Base-by-base conservation (phyloP, 30 jellyfish, hydroid and myxozoan species). In the Nemopilema nomurai region DNA sequence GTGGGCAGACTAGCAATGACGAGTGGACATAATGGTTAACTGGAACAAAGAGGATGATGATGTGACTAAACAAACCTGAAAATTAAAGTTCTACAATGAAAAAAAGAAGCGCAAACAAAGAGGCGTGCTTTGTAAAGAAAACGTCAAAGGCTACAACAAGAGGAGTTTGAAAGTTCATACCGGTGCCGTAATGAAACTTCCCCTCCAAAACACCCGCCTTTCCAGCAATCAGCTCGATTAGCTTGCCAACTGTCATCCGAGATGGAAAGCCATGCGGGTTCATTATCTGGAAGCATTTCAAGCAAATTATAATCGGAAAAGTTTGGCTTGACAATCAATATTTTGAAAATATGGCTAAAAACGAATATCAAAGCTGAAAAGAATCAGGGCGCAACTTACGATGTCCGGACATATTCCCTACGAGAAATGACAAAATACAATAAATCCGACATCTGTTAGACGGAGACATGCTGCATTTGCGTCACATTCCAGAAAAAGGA, bases 181-280 rank as follows among this genome's bases (percentile, higher is more conserved):
- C 99, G 28, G 99, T 96, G 73, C 99, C 99, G 71, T 96, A 92
- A 66, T 90, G 98, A 84, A 96, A 90, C 82, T 96, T 87, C 19
- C 99, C 99, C 82, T 91, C 98, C 92, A 90, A 71, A 18, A 96
- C 98, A 20, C 99, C 99, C 1, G 99, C 98, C 74, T 96, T 96
- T 4, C 99, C 99, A 64, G 99, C 97, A 25, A 96, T 75, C 74
- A 96, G 81, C 79, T 96, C 99, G 49, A 96, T 96, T 66, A 96
- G 77, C 69, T 96, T 96, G 22, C 99, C 99, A 75, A 96, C 99
- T 8, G 99, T 96, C 99, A 96, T 96, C 19, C 99, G 96, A 28
- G 99, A 96, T 4, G 99, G 99, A 91, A 96, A 96, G 1, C 99
- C 99, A 84, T 96, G 99, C 17, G 99, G 99, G 76, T 96, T 96